phyloP scores from a whole-genome alignment of 2,888 invertebrate species.

The Parapristionchus giblindavisi region DNA sequence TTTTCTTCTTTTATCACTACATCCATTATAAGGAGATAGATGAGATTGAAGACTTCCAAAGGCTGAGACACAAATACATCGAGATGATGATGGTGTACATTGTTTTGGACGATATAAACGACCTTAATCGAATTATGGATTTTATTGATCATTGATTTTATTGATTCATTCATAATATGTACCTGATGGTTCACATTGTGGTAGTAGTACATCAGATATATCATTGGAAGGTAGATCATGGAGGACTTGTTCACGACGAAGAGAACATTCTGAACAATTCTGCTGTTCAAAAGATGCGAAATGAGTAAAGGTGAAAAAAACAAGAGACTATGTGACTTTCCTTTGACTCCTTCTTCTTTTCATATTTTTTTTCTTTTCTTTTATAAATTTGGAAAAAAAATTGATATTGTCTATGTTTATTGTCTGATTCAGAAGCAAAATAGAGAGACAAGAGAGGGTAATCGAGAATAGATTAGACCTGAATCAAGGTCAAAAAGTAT shows the following conservation, averaged over 20 bases:
- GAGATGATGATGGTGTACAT: slow-evolving; percentile 1
- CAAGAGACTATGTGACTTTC: no score
- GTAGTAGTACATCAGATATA: slow-evolving; percentile 22
- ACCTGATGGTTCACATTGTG: slow-evolving; percentile 33
- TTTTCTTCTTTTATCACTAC: neutral
- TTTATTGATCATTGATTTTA: neutral
- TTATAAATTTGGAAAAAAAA: neutral
- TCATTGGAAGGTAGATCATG: slow-evolving; percentile 23
- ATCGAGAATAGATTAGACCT: no score
- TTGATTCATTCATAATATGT: neutral
- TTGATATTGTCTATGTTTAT: no score
- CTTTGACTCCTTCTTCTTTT: no score
- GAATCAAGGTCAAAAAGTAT: no score
- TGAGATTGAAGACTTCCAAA: slow-evolving; percentile 1
- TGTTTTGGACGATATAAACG: slow-evolving; percentile 33
- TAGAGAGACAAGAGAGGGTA: no score
- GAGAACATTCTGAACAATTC: slow-evolving; percentile 36
- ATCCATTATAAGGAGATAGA: neutral
- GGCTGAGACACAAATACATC: slow-evolving; percentile 23
- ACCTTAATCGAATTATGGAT: neutral
- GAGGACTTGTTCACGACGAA: slow-evolving; percentile 30
- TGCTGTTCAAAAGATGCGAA: no score
- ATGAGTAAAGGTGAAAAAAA: no score
- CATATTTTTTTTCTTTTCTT: neutral
- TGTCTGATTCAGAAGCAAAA: no score